phyloP scores from a whole-genome alignment of 1,140 invertebrate genomes.

The Bombus soroeensis region DNA sequence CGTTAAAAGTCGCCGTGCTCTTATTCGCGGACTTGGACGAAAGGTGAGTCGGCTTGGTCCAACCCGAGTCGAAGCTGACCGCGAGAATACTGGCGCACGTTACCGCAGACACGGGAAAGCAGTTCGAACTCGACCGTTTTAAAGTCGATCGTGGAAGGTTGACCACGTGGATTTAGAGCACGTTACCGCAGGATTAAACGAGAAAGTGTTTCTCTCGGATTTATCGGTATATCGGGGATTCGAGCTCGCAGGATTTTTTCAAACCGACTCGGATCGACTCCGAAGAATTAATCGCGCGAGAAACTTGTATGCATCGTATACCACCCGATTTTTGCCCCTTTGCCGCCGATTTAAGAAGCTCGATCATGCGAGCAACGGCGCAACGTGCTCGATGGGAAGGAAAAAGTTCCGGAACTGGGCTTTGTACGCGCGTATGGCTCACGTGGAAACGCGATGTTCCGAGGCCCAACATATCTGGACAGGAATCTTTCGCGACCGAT shows the following conservation, averaged over 20 bases:
- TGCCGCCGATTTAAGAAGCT: neutral
- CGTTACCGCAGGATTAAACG: neutral
- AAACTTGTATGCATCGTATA: too few species aligned
- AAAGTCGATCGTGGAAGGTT: neutral
- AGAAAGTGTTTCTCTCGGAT: neutral
- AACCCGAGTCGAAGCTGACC: neutral
- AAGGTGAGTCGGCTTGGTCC: conserved; percentile 5
- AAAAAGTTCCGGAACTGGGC: neutral
- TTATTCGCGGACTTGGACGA: neutral
- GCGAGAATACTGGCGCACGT: neutral
- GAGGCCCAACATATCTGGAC: neutral
- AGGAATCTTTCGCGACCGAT: neutral
- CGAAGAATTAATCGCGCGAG: neutral
- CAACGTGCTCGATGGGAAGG: neutral
- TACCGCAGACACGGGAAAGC: neutral
- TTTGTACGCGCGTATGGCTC: neutral
- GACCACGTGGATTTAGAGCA: neutral
- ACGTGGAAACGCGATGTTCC: neutral
- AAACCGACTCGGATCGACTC: too few species aligned
- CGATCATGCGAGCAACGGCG: neutral
- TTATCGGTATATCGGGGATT: neutral
- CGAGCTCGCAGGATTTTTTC: neutral
- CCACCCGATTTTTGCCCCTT: neutral
- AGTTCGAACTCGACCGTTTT: neutral
- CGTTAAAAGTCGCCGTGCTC: neutral